Evolutionary conservation across 2,888 invertebrate species (phyloP), one percentile per base, ranked within the genome.

Genomic region (Listrodromus nycthemerus): DNA sequence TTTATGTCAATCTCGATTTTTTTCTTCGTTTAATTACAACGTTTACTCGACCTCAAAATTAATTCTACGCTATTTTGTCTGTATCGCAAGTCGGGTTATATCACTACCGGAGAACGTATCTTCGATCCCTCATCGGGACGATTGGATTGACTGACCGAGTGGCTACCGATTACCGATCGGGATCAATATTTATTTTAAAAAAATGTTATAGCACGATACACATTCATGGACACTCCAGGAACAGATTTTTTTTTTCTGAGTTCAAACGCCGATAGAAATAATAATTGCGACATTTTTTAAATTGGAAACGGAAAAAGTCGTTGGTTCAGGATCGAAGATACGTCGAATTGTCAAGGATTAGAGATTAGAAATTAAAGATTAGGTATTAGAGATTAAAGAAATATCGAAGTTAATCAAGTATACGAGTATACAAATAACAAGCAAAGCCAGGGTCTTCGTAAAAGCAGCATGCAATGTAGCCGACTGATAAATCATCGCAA

Each of bases 401-500:
- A 16, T 41, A 41, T 41, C 41, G 41, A 50, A 50, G 7, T 61
- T 61, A 61, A n/a, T 61, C 16, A 16, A 58, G 5, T 70, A 21
- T 13, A 27, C 45, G 33, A 75, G 33, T 63, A 58, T 27, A 19
- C 50, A 45, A 61, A 50, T 37, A 70, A 69, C 88, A 88, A 67
- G 83, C 82, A 52, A 90, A 91, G 89, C 89, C 85, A 86, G 83
- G 86, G 86, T 87, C 82, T 88, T 89, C 86, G 85, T 84, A 88
- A 85, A 88, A 88, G 88, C 88, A 85, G 86, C 92, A 92, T 93
- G 92, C 93, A 89, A 89, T 86, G 52, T 13, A 84, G 86, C 58
- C 58, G 58, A 61, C 27, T 27, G 58, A 61, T 30, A 91, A 91
- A 91, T 90, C 33, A 41, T 30, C 24, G 71, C 41, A 65, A 52